phyloP scores from a whole-genome alignment of 2,888 invertebrate genomes.

The Yponomeuta sedellus region DNA sequence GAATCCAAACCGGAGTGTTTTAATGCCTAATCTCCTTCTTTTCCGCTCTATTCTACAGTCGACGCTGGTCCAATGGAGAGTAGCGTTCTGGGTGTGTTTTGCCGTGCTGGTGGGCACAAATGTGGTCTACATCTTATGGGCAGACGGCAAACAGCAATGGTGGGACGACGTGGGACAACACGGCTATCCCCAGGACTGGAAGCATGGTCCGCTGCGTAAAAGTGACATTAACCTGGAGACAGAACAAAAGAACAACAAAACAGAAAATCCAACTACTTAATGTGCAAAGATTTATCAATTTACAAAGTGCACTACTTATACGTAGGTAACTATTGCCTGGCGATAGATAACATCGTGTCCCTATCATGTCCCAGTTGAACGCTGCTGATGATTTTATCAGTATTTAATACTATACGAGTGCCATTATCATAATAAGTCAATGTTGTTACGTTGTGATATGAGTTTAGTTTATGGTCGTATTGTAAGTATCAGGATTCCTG shows the following conservation, averaged over 20 bases:
- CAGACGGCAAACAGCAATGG: constrained; percentile 82
- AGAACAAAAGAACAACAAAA: constrained; percentile 51
- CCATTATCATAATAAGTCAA: background rate
- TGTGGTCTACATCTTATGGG: constrained; percentile 79
- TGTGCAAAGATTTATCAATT: background rate
- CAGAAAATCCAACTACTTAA: constrained; percentile 35
- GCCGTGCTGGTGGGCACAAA: constrained; percentile 80
- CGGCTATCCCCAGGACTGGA: constrained; percentile 63
- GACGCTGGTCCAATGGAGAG: constrained; percentile 79
- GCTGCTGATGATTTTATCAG: constrained; percentile 6
- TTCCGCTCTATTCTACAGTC: constrained; percentile 57
- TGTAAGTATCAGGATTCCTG: background rate
- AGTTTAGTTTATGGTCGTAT: background rate
- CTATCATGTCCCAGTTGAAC: background rate
- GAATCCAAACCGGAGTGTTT: no score
- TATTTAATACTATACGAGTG: constrained; percentile 4
- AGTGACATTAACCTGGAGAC: constrained; percentile 40
- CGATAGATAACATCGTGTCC: background rate
- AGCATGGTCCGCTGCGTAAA: constrained; percentile 53
- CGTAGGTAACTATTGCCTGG: background rate
- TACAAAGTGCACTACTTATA: background rate
- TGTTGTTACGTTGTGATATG: background rate
- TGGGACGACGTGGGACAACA: constrained; percentile 81
- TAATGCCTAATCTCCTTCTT: no score
- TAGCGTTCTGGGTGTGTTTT: constrained; percentile 85